These are phyloP conservation scores for Agrotis clavis DNA, from an alignment of 2,888 invertebrate species.

Conservation along the genomic window DNA sequence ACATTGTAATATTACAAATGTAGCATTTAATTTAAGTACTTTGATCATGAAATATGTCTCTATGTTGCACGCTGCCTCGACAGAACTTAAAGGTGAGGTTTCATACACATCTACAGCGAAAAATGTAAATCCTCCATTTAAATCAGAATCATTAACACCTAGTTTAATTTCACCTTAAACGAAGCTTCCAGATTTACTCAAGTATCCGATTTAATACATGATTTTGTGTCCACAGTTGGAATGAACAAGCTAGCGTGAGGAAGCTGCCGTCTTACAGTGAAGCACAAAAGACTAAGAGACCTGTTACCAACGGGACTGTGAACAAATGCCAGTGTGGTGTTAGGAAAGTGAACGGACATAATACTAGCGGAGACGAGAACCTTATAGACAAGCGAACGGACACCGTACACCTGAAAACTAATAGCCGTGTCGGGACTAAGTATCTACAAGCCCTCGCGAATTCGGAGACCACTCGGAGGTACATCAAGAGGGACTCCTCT, in stretches of 20 bases:
- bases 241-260: slow-evolving; percentile 89
- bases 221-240: slow-evolving; percentile 83
- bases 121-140: neutral
- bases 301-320: slow-evolving; percentile 85
- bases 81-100: slow-evolving; percentile 90
- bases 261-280: slow-evolving; percentile 90
- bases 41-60: slow-evolving; percentile 86
- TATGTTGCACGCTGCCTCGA: slow-evolving; percentile 90
- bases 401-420: slow-evolving; percentile 83
- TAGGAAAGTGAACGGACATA: slow-evolving; percentile 83
- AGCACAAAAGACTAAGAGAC: slow-evolving; percentile 90
- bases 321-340: slow-evolving; percentile 88
- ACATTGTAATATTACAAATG: slow-evolving; percentile 32
- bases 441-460: slow-evolving; percentile 88
- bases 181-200: neutral
- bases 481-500: slow-evolving; percentile 84
- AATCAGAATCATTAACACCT: neutral
- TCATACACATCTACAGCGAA: neutral
- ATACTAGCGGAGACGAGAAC: slow-evolving; percentile 74
- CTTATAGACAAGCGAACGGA: slow-evolving; percentile 71
- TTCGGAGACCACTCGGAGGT: slow-evolving; percentile 77
- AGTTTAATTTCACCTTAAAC: neutral
- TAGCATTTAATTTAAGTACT: slow-evolving; percentile 66
- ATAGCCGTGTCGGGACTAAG: slow-evolving; percentile 87
- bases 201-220: slow-evolving; percentile 29